Evolutionary conservation across 2,888 invertebrate genomes (phyloP), one percentile per base, ranked within the genome.

Genomic region (Alitta virens): DNA sequence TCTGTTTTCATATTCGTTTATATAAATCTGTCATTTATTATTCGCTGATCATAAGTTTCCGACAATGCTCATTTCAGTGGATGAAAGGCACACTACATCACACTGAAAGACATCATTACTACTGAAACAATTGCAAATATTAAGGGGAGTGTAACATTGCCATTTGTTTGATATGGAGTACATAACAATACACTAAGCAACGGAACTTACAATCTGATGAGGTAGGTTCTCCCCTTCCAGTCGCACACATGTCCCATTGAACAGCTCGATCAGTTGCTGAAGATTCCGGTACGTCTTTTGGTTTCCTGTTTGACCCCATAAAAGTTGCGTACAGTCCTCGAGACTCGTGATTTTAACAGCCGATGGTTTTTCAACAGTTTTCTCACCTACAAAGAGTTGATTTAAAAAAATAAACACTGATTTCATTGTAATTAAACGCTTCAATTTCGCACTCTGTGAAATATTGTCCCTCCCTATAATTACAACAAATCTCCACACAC

Each of bases 241-340:
- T 40, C 70, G 69, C 46, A 70, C 70, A 62, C 74, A 76, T 3
- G 71, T 67, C 5, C 63, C 62, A 51, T 71, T 69, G 64, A 74
- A 77, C 1, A 71, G 65, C 14, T 63, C 60, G 57, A 78, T 63
- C 18, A 72, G 58, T 63, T 72, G 75, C 64, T 75, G 75, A 27
- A 78, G 63, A 25, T 64, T 64, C 21, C 74, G 75, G 58, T 73
- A 69, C 21, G 72, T 74, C 62, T 71, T 76, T 27, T 60, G 50
- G 49, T 64, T 66, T 3, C 50, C 59, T 63, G 71, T 61, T 51
- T 71, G 72, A 53, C 72, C 74, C 77, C 78, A 79, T 14, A 79
- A 69, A n/a, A 77, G 62, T 21, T 75, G 68, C 46, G 70, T 68
- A 60, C 74, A 76, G 16, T 78, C 77, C 9, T 75, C 72, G 63